Evolutionary conservation across 2,113 vertebrate species (phyloP), one percentile per base, ranked within the genome.

Genomic region (Panthera tigris): DNA sequence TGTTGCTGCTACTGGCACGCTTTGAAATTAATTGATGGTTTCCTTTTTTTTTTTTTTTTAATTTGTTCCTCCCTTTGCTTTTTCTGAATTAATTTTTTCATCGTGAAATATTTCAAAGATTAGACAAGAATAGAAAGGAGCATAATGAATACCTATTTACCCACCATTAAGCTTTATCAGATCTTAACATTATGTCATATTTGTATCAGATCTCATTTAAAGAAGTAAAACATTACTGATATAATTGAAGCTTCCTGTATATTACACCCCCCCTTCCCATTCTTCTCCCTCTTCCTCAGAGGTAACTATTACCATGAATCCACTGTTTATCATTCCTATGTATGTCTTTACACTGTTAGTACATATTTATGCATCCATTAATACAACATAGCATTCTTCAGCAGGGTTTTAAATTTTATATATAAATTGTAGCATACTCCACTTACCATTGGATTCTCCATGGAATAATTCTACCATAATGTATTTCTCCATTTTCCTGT

Each of bases 161-260:
- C 95, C 55, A 95, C 71, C 80, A 85, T 93, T 95, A 97, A 74
- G 63, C 55, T 90, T 85, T 86, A 84, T 92, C 79, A 80, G 33
- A 95, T 96, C 82, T 95, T 95, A 97, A 97, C 93, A 89, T 95
- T 96, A 12, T 96, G 95, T 95, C 95, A 96, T 89, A 55, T 96
- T 94, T 91, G 66, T 68, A 89, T 93, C 96, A 82, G 95, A 63
- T 91, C 92, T 98, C 94, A 80, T 94, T 96, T 80, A 95, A 91
- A 92, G 92, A 95, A 92, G 82, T 86, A 69, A 96, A 96, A 78
- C 57, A 94, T 95, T 92, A 31, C 79, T 61, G 55, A 90, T 73
- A 83, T 61, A 87, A 96, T 74, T 86, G 84, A 89, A 80, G 48
- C 69, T 89, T 55, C 36, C 45, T 71, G 69, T 57, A 10, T 82